These are phyloP conservation scores for Chirona hameri DNA, from an alignment of 2,888 invertebrate species.

Conservation along the genomic window DNA sequence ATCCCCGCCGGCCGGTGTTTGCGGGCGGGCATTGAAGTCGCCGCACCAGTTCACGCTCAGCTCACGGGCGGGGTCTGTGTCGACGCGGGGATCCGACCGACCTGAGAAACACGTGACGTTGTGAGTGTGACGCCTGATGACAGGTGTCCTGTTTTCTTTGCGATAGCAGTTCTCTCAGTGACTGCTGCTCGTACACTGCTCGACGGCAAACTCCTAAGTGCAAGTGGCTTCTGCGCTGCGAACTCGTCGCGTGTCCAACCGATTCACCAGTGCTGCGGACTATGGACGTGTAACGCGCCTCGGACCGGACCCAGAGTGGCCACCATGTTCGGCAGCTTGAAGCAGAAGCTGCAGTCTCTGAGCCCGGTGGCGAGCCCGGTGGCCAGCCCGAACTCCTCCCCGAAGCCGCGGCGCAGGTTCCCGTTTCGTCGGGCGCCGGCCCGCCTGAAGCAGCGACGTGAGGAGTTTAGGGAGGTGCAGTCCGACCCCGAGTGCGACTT, in stretches of 20 bases:
- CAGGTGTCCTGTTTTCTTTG: no score
- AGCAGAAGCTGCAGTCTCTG: slow-evolving; percentile 51
- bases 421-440: slow-evolving; percentile 41
- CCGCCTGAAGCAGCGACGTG: slow-evolving; percentile 43
- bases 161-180: no score
- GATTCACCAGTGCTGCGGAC: no score
- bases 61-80: background rate
- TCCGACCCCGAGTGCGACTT: slow-evolving; percentile 70
- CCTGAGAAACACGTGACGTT: no score
- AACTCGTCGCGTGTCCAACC: no score
- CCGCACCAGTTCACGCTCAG: background rate
- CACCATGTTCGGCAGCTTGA: slow-evolving; percentile 67
- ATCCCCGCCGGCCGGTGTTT: background rate
- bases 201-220: no score
- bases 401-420: slow-evolving; percentile 44
- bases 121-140: no score
- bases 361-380: slow-evolving; percentile 57
- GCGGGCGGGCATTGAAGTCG: slow-evolving; percentile 7
- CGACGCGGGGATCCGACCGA: no score
- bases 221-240: no score
- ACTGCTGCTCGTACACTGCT: no score
- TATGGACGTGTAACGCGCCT: no score
- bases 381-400: slow-evolving; percentile 56
- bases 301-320: background rate
- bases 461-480: slow-evolving; percentile 62